phyloP scores from a whole-genome alignment of 2,113 vertebrate species.

The Hydrolagus affinis region DNA sequence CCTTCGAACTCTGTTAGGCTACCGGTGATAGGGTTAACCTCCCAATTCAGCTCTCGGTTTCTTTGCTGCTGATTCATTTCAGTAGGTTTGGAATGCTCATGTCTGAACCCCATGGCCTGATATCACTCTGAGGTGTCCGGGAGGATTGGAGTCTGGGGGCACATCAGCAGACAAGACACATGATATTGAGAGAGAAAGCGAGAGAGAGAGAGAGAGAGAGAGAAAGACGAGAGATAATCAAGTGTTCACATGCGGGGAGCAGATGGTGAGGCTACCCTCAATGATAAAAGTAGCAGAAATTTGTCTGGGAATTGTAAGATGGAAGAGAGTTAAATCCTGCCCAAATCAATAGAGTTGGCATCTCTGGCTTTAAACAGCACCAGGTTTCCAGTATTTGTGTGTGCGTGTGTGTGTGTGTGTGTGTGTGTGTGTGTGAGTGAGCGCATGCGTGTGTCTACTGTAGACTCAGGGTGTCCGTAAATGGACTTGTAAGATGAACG shows the following conservation, averaged over 20 bases:
- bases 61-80: neutral
- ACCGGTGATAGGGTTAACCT: no score
- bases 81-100: neutral
- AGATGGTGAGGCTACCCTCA: neutral
- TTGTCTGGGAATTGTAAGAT: neutral
- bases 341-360: slow-evolving; percentile 13
- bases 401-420: neutral
- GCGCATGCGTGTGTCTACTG: neutral
- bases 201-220: neutral
- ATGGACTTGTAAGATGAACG: slow-evolving; percentile 26
- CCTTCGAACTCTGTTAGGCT: no score
- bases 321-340: neutral
- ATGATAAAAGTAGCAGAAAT: neutral
- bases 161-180: neutral
- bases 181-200: neutral
- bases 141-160: neutral
- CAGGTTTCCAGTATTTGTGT: slow-evolving; percentile 5
- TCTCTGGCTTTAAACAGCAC: slow-evolving; percentile 14
- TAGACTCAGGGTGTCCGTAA: slow-evolving; percentile 29
- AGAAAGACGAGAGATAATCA: neutral
- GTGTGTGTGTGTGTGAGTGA: neutral
- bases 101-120: neutral
- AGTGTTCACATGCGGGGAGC: neutral
- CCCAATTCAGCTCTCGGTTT: neutral
- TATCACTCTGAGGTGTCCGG: neutral